phyloP scores from a whole-genome alignment of 2,888 invertebrate genomes.

The Palloptera scutellata region DNA sequence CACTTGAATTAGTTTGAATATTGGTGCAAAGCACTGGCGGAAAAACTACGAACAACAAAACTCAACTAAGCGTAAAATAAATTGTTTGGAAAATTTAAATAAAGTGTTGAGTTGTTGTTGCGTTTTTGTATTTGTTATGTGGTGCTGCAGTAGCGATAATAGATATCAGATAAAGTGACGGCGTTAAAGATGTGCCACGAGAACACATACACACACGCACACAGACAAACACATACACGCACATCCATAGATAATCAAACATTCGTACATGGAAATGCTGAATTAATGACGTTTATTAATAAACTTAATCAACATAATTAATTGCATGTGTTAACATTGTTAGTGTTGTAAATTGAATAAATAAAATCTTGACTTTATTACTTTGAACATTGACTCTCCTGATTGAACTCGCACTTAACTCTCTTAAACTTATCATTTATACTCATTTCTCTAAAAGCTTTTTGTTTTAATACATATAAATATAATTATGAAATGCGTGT shows the following conservation, averaged over 20 bases:
- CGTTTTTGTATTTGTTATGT: not conserved
- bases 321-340: not conserved
- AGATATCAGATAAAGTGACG: not conserved
- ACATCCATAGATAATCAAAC: too few relatives aligned
- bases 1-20: slow-evolving; percentile 19
- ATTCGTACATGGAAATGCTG: not conserved
- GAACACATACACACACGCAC: not conserved
- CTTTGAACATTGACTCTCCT: too few relatives aligned
- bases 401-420: too few relatives aligned
- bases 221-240: too few relatives aligned
- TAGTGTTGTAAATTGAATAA: too few relatives aligned
- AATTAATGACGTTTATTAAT: too few relatives aligned
- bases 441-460: too few relatives aligned
- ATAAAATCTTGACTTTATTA: too few relatives aligned
- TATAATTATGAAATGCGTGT: too few relatives aligned
- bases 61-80: slow-evolving; percentile 15
- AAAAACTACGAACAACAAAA: not conserved
- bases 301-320: not conserved
- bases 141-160: not conserved
- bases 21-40: not conserved
- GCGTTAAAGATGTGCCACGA: slow-evolving; percentile 14
- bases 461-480: too few relatives aligned
- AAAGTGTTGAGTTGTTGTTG: slow-evolving; percentile 6
- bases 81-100: slow-evolving; percentile 6
- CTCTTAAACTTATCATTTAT: too few relatives aligned